These are phyloP conservation scores for Scaptomyza pallida DNA, from an alignment of 1,140 invertebrate species.

Conservation along the genomic window DNA sequence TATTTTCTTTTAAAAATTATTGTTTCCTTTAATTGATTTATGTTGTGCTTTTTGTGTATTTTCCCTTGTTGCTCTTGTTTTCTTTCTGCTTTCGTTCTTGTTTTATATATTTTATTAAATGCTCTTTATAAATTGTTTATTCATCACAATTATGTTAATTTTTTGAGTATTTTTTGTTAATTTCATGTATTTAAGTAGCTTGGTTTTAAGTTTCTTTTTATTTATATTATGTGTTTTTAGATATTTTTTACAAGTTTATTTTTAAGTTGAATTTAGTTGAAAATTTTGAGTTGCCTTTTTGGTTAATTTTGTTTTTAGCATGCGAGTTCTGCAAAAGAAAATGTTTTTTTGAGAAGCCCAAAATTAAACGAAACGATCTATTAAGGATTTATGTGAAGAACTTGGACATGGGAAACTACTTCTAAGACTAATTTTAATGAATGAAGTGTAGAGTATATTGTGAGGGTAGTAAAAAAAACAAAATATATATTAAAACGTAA, in stretches of 20 bases:
- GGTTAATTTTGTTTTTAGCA: constrained; percentile 69
- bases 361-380: constrained; percentile 76
- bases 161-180: constrained; percentile 37
- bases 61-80: constrained; percentile 28
- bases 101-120: constrained; percentile 48
- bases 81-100: constrained; percentile 6
- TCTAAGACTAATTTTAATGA: constrained; percentile 2
- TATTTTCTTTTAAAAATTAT: constrained; percentile 63
- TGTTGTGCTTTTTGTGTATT: constrained; percentile 35
- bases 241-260: constrained; percentile 55
- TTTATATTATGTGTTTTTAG: too few species aligned
- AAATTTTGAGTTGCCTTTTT: constrained; percentile 75
- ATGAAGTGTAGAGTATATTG: constrained; percentile 23
- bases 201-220: constrained; percentile 34
- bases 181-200: constrained; percentile 34
- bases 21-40: constrained; percentile 79
- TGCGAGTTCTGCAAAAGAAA: constrained; percentile 82
- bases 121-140: constrained; percentile 49
- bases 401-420: constrained; percentile 2
- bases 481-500: not conserved
- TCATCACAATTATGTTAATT: constrained; percentile 69
- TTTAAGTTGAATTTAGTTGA: constrained; percentile 55
- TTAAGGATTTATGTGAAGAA: constrained; percentile 31
- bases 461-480: not conserved
- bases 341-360: constrained; percentile 76